Evolutionary conservation across 2,113 vertebrate species (phyloP), one percentile per base, ranked within the genome.

Genomic region (Apodemus sylvaticus): DNA sequence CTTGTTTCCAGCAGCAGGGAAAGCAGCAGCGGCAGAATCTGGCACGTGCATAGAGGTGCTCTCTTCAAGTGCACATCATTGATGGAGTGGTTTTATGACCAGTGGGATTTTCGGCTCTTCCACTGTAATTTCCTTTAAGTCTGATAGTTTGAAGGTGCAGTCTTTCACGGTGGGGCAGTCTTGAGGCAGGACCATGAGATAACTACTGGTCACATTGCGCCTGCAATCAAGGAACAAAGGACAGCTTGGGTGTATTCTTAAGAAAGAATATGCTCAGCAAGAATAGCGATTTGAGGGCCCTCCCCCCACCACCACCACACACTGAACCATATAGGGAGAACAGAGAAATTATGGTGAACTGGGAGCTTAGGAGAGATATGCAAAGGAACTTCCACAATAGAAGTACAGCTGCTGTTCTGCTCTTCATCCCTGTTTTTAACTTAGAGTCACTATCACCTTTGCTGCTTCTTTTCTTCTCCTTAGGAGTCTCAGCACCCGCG

Each of bases 401-500:
- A 26, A 76, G 58, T n/a, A 60, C 64, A 90, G 70, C 48, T 60
- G 17, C 70, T 87, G 7, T 34, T 19, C 2, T 45, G 29, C n/a
- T 73, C 29, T 58, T 81, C 79, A 68, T n/a, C 58, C 58, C 58
- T 64, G 26, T 60, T 60, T 70, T 89, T 78, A n/a, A 19, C 60
- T 39, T 79, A 64, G 29, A 70, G 53, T 71, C 73, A 66, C 55
- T 70, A 10, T 68, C 45, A 45, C 24, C 73, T 86, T 76, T 53
- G 29, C 24, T 34, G 66, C 13, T 79, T 70, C 29, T 85, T 92
- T 86, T 77, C 39, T 95, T 97, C 70, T 93, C 55, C 77, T 79
- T 73, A 36, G 82, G 79, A 86, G 79, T 92, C 86, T 90, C 96
- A 76, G 71, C 71, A 74, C 92, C 89, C 39, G 86, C 42, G 70